Conservation (phyloP, 2,888 invertebrate genomes). For the Ichneumoninae sp. region DNA sequence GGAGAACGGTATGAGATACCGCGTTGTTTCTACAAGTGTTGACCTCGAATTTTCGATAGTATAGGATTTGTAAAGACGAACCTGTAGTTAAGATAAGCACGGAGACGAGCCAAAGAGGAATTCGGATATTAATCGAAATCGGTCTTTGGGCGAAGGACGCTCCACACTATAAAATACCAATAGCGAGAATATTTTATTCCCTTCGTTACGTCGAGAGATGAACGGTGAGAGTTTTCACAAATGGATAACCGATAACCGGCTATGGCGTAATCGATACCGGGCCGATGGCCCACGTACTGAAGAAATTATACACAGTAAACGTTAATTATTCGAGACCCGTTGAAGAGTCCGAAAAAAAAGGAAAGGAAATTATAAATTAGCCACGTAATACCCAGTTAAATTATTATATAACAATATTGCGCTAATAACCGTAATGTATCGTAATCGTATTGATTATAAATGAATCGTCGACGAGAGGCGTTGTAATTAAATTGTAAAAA, state of each 20-base stretch:
- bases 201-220: conserved; percentile 56
- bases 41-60: conserved; percentile 12
- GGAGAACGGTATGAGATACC: conserved; percentile 19
- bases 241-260: conserved; percentile 27
- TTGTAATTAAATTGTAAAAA: conserved; percentile 66
- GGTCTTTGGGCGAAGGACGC: conserved; percentile 18
- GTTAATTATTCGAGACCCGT: conserved; percentile 46
- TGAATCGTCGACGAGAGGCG: conserved; percentile 44
- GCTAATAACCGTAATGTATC: conserved; percentile 50
- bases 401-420: conserved; percentile 49
- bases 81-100: not conserved
- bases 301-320: conserved; percentile 43
- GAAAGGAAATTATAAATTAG: conserved; percentile 54
- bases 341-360: conserved; percentile 41
- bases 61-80: conserved; percentile 31
- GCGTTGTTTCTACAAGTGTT: conserved; percentile 41
- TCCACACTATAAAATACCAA: conserved; percentile 25
- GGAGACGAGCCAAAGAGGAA: not conserved
- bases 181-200: conserved; percentile 15
- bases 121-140: conserved; percentile 23
- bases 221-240: conserved; percentile 29
- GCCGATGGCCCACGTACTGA: conserved; percentile 46
- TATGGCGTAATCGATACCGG: conserved; percentile 48
- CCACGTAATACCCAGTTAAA: conserved; percentile 57
- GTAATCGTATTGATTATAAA: conserved; percentile 47